Percentiles rank a stretch among this genome's conserved stretches.
Evolutionary conservation across 2,797 vertebrate genomes (phyloP).

Genomic region (Carapus acus): DNA sequence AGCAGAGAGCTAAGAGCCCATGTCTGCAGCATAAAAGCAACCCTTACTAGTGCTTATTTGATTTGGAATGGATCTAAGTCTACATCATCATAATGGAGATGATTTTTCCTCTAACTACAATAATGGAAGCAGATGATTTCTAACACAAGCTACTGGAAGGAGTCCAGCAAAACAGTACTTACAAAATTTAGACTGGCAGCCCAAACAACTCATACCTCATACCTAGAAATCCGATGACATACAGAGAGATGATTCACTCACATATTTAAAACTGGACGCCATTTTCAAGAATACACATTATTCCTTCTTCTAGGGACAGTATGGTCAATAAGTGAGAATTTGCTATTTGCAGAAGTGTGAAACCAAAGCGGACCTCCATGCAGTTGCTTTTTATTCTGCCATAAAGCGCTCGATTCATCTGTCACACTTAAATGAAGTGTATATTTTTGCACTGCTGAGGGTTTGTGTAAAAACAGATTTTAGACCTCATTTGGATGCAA

Average conservation of each 20-base stretch:
- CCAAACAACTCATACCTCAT: too few relatives aligned
- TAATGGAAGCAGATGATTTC: too few relatives aligned
- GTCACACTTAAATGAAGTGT: constrained; percentile 16
- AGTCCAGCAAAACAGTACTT: too few relatives aligned
- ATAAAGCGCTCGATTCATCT: not conserved
- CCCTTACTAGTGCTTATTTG: too few relatives aligned
- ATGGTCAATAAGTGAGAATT: not conserved
- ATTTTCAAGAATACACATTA: not conserved
- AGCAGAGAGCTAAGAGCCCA: too few relatives aligned
- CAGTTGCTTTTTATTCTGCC: not conserved
- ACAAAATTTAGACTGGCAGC: too few relatives aligned
- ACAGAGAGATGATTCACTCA: not conserved
- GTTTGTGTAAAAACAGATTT: constrained; percentile 15
- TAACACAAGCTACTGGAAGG: too few relatives aligned
- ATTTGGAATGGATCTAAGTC: too few relatives aligned
- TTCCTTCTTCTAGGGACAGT: not conserved
- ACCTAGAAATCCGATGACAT: too few relatives aligned
- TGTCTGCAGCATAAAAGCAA: too few relatives aligned
- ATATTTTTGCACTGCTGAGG: not conserved
- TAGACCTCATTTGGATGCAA: constrained; percentile 19
- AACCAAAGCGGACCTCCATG: not conserved
- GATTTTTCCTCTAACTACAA: too few relatives aligned
- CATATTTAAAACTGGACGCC: not conserved
- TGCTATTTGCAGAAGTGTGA: constrained; percentile 1
- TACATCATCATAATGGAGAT: too few relatives aligned